Evolutionary conservation across 2,113 vertebrate genomes (phyloP).

Genomic region (Saguinus midas): DNA sequence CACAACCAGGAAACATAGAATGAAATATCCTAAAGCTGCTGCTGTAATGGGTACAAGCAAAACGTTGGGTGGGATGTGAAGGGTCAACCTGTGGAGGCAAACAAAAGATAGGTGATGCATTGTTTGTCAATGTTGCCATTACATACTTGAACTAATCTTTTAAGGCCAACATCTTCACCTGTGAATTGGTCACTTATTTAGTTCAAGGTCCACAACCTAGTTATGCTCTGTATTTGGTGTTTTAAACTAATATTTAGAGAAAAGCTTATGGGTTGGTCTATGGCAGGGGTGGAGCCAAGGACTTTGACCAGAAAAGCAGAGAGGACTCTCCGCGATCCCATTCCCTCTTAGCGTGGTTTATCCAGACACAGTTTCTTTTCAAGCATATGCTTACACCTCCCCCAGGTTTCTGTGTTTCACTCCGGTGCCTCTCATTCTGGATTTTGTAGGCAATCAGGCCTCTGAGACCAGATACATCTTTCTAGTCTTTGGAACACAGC

Average conservation of each 20-base stretch:
- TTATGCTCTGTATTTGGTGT: not conserved
- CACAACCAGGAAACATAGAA: not conserved
- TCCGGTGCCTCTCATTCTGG: not conserved
- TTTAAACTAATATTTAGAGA: not conserved
- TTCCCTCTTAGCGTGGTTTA: not conserved
- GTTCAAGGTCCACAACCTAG: not conserved
- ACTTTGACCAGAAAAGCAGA: not conserved
- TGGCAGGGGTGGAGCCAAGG: not conserved
- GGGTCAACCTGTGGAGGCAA: not conserved
- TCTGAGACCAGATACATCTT: not conserved
- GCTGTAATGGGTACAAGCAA: not conserved
- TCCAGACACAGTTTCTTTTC: not conserved
- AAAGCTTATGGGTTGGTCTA: rapidly evolving
- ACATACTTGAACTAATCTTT: not conserved
- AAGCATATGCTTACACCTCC: not conserved
- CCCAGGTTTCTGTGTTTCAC: not conserved
- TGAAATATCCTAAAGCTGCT: not conserved
- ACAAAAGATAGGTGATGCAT: rapidly evolving
- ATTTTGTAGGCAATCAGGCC: not conserved
- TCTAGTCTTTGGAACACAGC: not conserved
- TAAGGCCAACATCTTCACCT: not conserved
- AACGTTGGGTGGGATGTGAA: no score
- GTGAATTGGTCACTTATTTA: not conserved
- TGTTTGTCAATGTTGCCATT: not conserved
- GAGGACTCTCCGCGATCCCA: not conserved